Percentiles rank a stretch among this genome's conserved stretches.
These are phyloP conservation scores for Harpalus rufipes DNA, from an alignment of 2,888 invertebrate species.

Conservation along the genomic window DNA sequence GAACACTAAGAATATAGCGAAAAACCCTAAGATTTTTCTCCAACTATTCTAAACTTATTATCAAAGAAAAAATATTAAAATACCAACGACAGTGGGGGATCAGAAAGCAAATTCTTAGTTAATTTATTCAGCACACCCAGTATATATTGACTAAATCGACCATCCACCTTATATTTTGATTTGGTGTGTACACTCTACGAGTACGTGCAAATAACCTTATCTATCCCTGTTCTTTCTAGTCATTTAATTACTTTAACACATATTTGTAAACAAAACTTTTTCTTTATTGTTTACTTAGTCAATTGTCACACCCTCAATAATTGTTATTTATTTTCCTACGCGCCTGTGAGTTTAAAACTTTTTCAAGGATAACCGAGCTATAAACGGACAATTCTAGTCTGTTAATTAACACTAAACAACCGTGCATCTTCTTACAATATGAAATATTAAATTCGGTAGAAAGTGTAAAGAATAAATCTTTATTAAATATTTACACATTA, in stretches of 20 bases:
- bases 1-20: no score
- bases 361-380: not conserved
- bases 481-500: constrained; percentile 39
- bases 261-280: constrained; percentile 17
- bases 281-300: not conserved
- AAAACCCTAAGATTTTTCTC: no score
- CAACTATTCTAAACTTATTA: no score
- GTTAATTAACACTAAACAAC: not conserved
- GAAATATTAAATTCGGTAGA: constrained; percentile 27
- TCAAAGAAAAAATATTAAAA: no score
- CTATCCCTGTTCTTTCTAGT: not conserved
- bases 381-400: not conserved
- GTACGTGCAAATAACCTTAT: not conserved
- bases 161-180: not conserved
- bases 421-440: constrained; percentile 6
- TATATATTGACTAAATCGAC: no score
- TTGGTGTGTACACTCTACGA: not conserved
- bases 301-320: constrained; percentile 12
- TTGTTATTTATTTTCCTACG: not conserved
- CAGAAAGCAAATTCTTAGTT: no score
- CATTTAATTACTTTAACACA: not conserved
- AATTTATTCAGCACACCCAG: no score
- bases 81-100: no score
- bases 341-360: not conserved
- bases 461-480: constrained; percentile 56